Evolutionary conservation across 2,888 invertebrate genomes (phyloP).

Genomic region (Anodontia alba): DNA sequence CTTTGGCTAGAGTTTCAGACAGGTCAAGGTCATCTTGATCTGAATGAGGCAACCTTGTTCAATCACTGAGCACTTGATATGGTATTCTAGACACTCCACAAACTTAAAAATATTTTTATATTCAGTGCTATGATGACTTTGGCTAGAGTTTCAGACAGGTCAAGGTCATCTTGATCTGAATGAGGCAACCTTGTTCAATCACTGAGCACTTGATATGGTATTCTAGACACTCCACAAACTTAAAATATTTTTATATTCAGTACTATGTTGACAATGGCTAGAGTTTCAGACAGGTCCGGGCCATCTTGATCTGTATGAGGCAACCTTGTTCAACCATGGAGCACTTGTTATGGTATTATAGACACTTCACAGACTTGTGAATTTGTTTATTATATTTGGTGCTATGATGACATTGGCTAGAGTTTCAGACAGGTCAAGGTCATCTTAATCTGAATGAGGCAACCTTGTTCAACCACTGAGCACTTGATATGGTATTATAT

Average conservation of each 20-base stretch:
- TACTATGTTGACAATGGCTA: too few species aligned
- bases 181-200: too few species aligned
- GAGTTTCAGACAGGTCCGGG: background rate
- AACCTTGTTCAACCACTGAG: background rate
- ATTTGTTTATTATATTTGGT: too few species aligned
- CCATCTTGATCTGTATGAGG: background rate
- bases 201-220: too few species aligned
- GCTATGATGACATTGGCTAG: slow-evolving; percentile 10
- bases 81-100: too few species aligned
- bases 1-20: slow-evolving; percentile 12
- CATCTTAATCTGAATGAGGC: background rate
- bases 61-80: background rate
- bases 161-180: too few species aligned
- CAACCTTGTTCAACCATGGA: too few species aligned
- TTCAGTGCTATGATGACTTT: background rate
- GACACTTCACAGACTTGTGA: too few species aligned
- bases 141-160: too few species aligned
- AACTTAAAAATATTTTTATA: background rate
- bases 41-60: slow-evolving; percentile 6
- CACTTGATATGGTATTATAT: background rate
- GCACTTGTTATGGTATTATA: too few species aligned
- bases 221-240: too few species aligned
- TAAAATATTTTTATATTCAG: too few species aligned
- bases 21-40: background rate
- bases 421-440: slow-evolving; percentile 15